Conservation (phyloP, 2,113 vertebrate species). For the Trogon surrucura region DNA sequence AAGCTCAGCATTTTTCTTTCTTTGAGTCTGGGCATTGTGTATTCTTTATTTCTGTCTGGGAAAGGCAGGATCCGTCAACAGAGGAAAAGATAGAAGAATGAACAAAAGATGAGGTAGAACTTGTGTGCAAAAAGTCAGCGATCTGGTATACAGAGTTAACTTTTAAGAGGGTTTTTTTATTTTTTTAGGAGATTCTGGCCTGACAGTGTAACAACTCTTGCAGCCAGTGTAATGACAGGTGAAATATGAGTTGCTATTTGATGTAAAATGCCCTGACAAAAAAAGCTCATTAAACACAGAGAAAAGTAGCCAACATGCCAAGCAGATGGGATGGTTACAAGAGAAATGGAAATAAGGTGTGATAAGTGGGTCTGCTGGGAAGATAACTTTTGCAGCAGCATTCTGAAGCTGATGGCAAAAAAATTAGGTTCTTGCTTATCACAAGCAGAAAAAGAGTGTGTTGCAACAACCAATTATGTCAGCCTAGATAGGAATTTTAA, state of each 20-base stretch:
- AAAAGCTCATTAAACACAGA: not conserved
- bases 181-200: not conserved
- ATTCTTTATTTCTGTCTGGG: not conserved
- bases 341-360: not conserved
- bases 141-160: not conserved
- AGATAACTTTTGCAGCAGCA: not conserved
- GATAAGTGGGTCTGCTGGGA: not conserved
- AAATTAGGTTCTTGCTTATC: not conserved
- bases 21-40: not conserved
- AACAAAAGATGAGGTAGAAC: not conserved
- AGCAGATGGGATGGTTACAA: not conserved
- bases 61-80: rapidly evolving
- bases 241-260: not conserved
- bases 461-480: not conserved
- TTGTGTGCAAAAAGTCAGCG: not conserved
- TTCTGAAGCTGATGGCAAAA: not conserved
- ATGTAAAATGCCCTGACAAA: not conserved
- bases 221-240: not conserved
- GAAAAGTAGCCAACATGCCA: not conserved
- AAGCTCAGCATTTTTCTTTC: not conserved
- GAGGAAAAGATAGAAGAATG: not conserved
- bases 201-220: not conserved
- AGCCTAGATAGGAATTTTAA: not conserved
- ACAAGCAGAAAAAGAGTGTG: not conserved
- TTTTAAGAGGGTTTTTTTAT: not conserved